These are phyloP conservation scores for Gobio gobio DNA, from an alignment of 2,113 vertebrate genomes.

Conservation along the genomic window DNA sequence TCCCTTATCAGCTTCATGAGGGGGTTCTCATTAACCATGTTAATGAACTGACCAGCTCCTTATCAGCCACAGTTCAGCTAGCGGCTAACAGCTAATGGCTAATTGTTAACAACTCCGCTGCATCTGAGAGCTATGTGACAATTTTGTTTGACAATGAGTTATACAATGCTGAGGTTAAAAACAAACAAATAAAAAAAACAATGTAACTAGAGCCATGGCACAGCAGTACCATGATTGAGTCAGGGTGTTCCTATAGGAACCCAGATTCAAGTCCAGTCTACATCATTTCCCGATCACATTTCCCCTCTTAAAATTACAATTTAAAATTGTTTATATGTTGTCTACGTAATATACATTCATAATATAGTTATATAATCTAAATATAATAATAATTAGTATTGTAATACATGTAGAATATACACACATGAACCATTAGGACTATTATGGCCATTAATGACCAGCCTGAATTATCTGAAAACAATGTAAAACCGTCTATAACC, in stretches of 20 bases:
- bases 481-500: not conserved
- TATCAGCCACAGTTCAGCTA: constrained; percentile 56
- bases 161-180: constrained; percentile 6
- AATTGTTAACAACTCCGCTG: constrained; percentile 36
- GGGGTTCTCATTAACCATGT: constrained; percentile 44
- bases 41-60: constrained; percentile 57
- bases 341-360: no score
- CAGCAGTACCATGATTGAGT: not conserved
- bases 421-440: not conserved
- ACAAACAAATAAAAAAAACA: no score
- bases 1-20: constrained; percentile 51
- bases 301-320: no score
- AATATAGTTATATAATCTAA: no score
- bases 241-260: no score
- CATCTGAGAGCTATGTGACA: not conserved
- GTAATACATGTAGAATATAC: not conserved
- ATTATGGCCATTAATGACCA: not conserved
- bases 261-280: no score
- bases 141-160: not conserved
- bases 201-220: not conserved
- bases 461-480: not conserved
- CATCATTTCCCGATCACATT: no score
- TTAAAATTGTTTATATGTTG: no score
- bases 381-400: no score
- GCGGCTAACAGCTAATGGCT: constrained; percentile 50